These are phyloP conservation scores for Protosalanx chinensis DNA, from an alignment of 2,797 vertebrate species.

Conservation along the genomic window DNA sequence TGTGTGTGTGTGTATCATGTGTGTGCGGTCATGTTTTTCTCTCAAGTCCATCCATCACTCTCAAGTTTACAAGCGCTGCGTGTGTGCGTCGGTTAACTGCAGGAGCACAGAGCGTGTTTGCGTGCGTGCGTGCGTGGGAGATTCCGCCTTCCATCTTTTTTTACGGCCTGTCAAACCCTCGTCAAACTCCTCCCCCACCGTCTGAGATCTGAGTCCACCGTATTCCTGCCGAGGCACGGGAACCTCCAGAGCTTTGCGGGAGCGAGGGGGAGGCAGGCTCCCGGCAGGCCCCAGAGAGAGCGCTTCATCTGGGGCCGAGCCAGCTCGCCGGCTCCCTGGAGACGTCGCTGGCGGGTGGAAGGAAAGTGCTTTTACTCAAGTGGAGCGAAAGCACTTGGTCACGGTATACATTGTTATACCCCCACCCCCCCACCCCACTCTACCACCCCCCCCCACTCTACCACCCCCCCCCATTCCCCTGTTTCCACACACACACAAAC, in stretches of 20 bases:
- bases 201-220: conserved; percentile 30
- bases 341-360: conserved; percentile 44
- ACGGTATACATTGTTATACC: conserved; percentile 29
- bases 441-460: neutral
- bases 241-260: conserved; percentile 28
- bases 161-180: conserved; percentile 38
- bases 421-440: neutral
- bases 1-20: neutral
- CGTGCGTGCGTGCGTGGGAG: neutral
- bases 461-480: neutral
- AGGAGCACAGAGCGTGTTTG: neutral
- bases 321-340: conserved; percentile 58
- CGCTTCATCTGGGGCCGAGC: conserved; percentile 58
- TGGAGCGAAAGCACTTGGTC: conserved; percentile 55
- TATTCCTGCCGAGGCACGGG: conserved; percentile 37
- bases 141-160: conserved; percentile 1
- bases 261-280: conserved; percentile 44
- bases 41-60: neutral
- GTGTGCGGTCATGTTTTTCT: neutral
- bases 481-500: neutral
- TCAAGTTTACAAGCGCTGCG: neutral
- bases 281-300: conserved; percentile 49
- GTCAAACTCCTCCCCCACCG: conserved; percentile 41
- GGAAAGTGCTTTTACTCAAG: conserved; percentile 55
- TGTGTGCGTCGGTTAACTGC: neutral